Percentiles rank a stretch among this genome's conserved stretches.
Evolutionary conservation across 2,888 invertebrate species (phyloP).

Genomic region (Drosophila koepferae): DNA sequence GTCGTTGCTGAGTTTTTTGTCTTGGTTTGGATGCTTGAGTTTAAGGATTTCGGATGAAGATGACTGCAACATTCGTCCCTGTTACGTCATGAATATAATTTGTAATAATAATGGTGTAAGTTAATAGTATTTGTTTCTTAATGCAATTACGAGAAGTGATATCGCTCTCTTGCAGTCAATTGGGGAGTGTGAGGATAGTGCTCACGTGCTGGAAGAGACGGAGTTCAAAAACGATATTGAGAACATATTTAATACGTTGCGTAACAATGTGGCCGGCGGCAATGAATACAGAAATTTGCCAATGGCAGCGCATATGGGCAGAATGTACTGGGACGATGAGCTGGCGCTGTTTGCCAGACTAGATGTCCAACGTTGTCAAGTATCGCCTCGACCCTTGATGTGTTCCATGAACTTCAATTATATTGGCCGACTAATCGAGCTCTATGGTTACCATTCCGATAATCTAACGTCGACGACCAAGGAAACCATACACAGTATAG

Average conservation of each 20-base stretch:
- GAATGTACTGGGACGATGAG: conserved; percentile 46
- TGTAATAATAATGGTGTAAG: conserved; percentile 41
- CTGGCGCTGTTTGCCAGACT: conserved; percentile 42
- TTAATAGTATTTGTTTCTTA: not conserved
- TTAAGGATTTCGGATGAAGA: not conserved
- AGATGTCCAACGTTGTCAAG: conserved; percentile 25
- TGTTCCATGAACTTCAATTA: conserved; percentile 25
- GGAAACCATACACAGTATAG: not conserved
- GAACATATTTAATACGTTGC: conserved; percentile 35
- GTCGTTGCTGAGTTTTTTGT: not conserved
- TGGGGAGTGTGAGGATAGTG: not conserved
- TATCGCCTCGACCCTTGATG: conserved; percentile 1
- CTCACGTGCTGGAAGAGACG: not conserved
- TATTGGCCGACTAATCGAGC: conserved; percentile 31
- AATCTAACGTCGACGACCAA: not conserved
- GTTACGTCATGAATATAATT: conserved; percentile 29
- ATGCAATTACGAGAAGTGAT: not conserved
- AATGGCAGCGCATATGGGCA: conserved; percentile 46
- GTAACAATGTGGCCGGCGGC: conserved; percentile 46
- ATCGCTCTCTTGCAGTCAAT: conserved; percentile 10
- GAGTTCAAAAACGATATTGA: not conserved
- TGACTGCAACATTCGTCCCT: conserved; percentile 29
- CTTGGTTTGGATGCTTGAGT: not conserved
- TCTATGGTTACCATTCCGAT: not conserved
- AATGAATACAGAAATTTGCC: conserved; percentile 25